Percentiles rank a stretch among this genome's conserved stretches.
phyloP scores from a whole-genome alignment of 2,797 vertebrate species.

The Mallotus villosus region DNA sequence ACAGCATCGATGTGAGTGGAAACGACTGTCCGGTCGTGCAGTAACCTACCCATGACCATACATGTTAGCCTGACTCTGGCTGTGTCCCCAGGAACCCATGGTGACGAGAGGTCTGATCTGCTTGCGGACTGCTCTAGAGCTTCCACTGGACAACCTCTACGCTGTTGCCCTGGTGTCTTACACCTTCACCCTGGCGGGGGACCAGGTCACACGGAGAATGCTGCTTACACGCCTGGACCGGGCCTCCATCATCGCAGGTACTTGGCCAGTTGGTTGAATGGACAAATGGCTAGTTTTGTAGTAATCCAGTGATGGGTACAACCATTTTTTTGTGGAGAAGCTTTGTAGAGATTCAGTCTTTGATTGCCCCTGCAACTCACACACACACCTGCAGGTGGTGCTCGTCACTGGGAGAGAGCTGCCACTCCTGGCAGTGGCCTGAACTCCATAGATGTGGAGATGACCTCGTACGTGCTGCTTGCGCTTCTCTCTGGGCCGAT shows the following conservation, averaged over 20 bases:
- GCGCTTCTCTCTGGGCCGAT: slow-evolving; percentile 74
- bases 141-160: slow-evolving; percentile 64
- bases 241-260: slow-evolving; percentile 49
- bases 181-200: slow-evolving; percentile 74
- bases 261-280: not conserved
- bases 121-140: slow-evolving; percentile 44
- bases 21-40: too few species aligned
- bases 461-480: slow-evolving; percentile 81
- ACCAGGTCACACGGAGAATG: slow-evolving; percentile 46
- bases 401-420: slow-evolving; percentile 62
- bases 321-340: too few species aligned
- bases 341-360: not conserved
- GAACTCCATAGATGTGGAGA: slow-evolving; percentile 82
- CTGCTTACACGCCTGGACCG: slow-evolving; percentile 65
- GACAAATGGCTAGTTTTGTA: not conserved
- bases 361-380: not conserved
- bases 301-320: not conserved
- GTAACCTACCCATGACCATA: not conserved
- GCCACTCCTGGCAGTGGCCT: slow-evolving; percentile 29
- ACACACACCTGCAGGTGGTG: slow-evolving; percentile 43
- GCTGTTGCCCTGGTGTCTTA: slow-evolving; percentile 75
- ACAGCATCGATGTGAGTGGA: slow-evolving; percentile 56
- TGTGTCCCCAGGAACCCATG: slow-evolving; percentile 50
- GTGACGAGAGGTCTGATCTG: slow-evolving; percentile 65
- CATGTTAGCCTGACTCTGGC: too few species aligned